A percentile compares a stretch with the other conserved stretches of the same genome.
Evolutionary conservation across 2,888 invertebrate species (phyloP).

Genomic region (Pemphredon lugubris): DNA sequence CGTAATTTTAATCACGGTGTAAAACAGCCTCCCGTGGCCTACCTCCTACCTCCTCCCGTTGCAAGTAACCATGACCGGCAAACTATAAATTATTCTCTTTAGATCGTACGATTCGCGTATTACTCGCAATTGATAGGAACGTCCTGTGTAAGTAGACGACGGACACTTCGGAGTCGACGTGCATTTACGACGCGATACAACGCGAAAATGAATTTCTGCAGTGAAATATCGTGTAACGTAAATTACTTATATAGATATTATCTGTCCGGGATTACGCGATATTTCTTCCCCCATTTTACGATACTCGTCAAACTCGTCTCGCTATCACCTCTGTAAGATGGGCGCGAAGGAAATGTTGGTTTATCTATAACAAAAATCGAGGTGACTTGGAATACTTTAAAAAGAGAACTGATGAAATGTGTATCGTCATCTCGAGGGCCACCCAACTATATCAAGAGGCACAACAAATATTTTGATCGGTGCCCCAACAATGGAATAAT

Average conservation of each 20-base stretch:
- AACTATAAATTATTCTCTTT: slow-evolving; percentile 1
- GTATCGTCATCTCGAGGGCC: too few species aligned
- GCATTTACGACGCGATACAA: background rate
- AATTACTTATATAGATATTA: background rate
- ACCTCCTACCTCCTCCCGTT: too few species aligned
- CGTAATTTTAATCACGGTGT: slow-evolving; percentile 37
- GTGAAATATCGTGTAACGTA: background rate
- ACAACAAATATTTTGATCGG: too few species aligned
- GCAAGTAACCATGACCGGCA: background rate
- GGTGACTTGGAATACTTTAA: too few species aligned
- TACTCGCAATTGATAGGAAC: background rate
- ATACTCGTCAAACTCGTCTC: too few species aligned
- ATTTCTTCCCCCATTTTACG: background rate
- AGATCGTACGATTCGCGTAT: background rate
- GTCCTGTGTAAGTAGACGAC: background rate
- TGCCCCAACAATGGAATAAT: too few species aligned
- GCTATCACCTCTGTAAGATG: too few species aligned
- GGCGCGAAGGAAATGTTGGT: too few species aligned
- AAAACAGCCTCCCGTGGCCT: slow-evolving; percentile 22
- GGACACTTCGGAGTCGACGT: background rate
- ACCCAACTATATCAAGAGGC: too few species aligned
- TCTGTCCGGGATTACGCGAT: background rate
- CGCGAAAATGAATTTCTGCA: background rate
- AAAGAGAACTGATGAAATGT: too few species aligned
- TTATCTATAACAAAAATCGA: too few species aligned